Evolutionary conservation across 2,113 vertebrate genomes (phyloP), one percentile per base, ranked within the genome.

Genomic region (Terrapene triunguis): DNA sequence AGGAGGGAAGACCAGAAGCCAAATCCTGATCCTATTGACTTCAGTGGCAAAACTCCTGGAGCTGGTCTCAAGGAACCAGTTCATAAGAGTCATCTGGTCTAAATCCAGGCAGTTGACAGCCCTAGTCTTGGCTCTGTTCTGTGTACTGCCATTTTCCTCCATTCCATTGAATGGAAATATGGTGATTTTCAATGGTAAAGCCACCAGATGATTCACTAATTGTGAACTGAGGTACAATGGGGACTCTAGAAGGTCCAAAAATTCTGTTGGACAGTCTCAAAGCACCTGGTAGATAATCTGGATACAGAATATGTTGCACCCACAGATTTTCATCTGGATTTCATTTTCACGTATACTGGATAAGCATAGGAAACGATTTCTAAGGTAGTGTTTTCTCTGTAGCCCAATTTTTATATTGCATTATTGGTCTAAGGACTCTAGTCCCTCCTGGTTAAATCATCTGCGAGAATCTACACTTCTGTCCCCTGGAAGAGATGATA

Each of bases 351-450:
- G 25, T 44, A 76, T 25, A 48, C 53, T 91, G 54, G 82, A 57
- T 93, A 91, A 94, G 80, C 12, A 47, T 4, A 59, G 27, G 7
- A 42, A 22, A 2, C 84, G 85, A 59, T 51, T 44, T 21, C 32
- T 29, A 51, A 91, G 57, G 13, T 13, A 53, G 8, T 80, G 48
- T 17, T 88, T 89, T 88, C 6, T 82, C 47, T 84, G 27, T 82
- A 86, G 91, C 42, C 55, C 54, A 25, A 4, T 59, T 69, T 5
- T 88, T 7, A 1, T 4, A 65, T 51, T 86, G 69, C 89, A 91
- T 80, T 88, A 42, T 92, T 94, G 84, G 16, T 82, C n/a, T 89
- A 47, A 78, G 24, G 42, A 89, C 38, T 93, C 90, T 69, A 59
- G 48, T 91, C 62, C n/a, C 21, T 88, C 47, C 48, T 78, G 22